Conservation (phyloP, 2,888 invertebrate species). For the Marasmarcha lunaedactyla region DNA sequence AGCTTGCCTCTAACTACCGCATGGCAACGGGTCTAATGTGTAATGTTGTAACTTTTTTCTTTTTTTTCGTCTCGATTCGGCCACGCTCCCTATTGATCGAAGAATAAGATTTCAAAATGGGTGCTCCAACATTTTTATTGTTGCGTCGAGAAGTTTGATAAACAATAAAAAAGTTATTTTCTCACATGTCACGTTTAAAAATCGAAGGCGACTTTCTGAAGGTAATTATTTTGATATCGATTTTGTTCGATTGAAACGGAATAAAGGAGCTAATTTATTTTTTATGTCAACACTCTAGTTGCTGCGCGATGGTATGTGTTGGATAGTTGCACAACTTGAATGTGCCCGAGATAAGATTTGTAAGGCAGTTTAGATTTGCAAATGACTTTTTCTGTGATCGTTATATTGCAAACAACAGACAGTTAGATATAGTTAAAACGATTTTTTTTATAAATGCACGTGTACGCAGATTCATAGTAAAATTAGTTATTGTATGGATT, state of each 20-base stretch:
- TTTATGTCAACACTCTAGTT: conserved; percentile 39
- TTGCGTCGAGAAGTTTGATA: conserved; percentile 61
- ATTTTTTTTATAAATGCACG: too few relatives aligned
- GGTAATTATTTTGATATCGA: conserved; percentile 57
- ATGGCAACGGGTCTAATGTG: conserved; percentile 68
- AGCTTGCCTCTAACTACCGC: conserved; percentile 48
- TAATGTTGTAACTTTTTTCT: conserved; percentile 65
- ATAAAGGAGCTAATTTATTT: conserved; percentile 62
- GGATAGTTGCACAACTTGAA: too few relatives aligned
- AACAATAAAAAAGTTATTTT: conserved; percentile 65
- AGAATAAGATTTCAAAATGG: conserved; percentile 69
- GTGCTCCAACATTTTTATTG: conserved; percentile 62
- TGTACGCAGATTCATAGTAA: too few relatives aligned
- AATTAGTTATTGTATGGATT: too few relatives aligned
- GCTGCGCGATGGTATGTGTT: conserved; percentile 44
- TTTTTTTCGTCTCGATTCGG: conserved; percentile 54
- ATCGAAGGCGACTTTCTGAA: conserved; percentile 60
- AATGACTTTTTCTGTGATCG: too few relatives aligned
- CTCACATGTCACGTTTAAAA: conserved; percentile 68
- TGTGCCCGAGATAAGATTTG: too few relatives aligned
- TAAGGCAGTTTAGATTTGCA: too few relatives aligned
- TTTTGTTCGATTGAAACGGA: conserved; percentile 41
- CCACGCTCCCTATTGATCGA: conserved; percentile 69
- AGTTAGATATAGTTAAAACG: too few relatives aligned
- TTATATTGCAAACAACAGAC: too few relatives aligned